Evolutionary conservation across 37 sponge, comb jelly and placozoan genomes (phyloP).

Genomic region (Corticium candelabrum): DNA sequence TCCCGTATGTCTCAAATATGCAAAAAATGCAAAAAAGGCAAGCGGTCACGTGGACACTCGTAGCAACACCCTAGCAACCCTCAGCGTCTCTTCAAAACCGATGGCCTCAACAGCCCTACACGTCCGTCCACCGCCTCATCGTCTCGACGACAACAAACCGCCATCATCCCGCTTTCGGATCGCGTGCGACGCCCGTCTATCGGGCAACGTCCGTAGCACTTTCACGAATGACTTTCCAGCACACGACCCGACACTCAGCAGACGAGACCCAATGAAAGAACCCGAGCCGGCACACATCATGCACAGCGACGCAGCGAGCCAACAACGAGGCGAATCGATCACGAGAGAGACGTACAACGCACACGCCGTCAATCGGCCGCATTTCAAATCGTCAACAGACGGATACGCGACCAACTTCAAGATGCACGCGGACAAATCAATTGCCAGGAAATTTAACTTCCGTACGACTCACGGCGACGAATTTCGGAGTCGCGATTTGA

Average conservation of each 20-base stretch:
- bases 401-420: neutral
- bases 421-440: neutral
- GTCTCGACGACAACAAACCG: too few relatives aligned
- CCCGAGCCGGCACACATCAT: conserved; percentile 3
- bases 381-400: neutral
- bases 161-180: neutral
- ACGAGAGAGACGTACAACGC: neutral
- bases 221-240: neutral
- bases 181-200: too few relatives aligned
- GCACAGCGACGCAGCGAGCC: neutral
- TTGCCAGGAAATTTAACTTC: neutral
- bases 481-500: neutral
- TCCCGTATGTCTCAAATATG: too few relatives aligned
- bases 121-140: too few relatives aligned
- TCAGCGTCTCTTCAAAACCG: too few relatives aligned
- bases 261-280: neutral
- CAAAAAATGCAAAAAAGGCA: too few relatives aligned
- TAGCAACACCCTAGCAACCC: too few relatives aligned
- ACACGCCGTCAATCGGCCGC: neutral
- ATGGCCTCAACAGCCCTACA: too few relatives aligned
- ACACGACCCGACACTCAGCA: neutral
- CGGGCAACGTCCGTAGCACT: too few relatives aligned
- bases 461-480: neutral
- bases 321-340: neutral
- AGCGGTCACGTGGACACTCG: too few relatives aligned